Conservation (phyloP, 1,140 invertebrate species). For the Oryzaephilus surinamensis region DNA sequence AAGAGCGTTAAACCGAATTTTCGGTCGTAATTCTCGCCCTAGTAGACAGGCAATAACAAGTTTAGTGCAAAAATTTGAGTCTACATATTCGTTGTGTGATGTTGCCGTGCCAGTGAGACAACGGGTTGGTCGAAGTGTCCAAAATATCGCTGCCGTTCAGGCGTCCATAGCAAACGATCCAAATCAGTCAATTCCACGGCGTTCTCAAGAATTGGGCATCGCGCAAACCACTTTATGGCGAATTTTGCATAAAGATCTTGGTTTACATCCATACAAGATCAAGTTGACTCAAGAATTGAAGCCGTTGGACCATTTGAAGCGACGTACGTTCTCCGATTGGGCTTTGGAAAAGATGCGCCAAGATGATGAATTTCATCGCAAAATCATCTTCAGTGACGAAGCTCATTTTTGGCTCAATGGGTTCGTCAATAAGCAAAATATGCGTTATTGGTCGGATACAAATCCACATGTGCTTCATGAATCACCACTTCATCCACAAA, state of each 20-base stretch:
- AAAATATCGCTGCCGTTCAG: constrained; percentile 5
- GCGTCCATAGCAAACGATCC: neutral
- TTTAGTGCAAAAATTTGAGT: constrained; percentile 6
- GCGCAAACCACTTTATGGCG: constrained; percentile 15
- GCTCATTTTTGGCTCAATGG: constrained; percentile 32
- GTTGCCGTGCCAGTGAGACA: neutral
- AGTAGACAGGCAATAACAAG: constrained; percentile 1
- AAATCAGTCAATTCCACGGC: constrained; percentile 10
- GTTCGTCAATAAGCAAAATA: constrained; percentile 34
- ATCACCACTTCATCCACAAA: constrained; percentile 29
- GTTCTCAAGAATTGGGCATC: constrained; percentile 13
- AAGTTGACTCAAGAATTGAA: constrained; percentile 25
- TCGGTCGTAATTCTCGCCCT: neutral
- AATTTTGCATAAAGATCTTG: constrained; percentile 27
- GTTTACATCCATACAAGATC: constrained; percentile 23
- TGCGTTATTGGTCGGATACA: constrained; percentile 22
- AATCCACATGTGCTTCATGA: constrained; percentile 28
- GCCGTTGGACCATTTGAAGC: constrained; percentile 5
- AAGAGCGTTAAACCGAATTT: no score
- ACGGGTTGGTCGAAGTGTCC: constrained; percentile 6
- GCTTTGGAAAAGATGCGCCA: constrained; percentile 9
- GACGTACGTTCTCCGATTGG: constrained; percentile 6
- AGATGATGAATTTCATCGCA: constrained; percentile 8
- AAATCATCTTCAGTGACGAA: constrained; percentile 30
- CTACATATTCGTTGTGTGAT: constrained; percentile 3